These are phyloP conservation scores for Lithobius niger DNA, from an alignment of 1,140 invertebrate species.

Conservation along the genomic window DNA sequence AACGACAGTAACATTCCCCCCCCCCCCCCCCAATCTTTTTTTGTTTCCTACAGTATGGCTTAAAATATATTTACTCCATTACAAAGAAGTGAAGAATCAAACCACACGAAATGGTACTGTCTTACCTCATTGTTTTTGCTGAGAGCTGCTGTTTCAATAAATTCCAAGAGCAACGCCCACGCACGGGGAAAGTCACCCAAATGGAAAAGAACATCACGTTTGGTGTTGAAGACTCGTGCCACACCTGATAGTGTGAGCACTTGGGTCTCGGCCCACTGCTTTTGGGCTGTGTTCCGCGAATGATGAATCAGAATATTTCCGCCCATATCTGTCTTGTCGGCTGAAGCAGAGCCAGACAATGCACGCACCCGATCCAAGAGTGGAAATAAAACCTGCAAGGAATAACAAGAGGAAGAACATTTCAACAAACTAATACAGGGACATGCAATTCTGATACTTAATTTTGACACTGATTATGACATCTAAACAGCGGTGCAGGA, in stretches of 20 bases:
- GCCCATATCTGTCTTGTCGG: constrained; percentile 79
- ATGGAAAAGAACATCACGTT: constrained; percentile 65
- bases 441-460: too few relatives aligned
- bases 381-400: constrained; percentile 74
- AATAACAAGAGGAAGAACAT: too few relatives aligned
- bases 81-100: too few relatives aligned
- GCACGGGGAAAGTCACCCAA: constrained; percentile 82
- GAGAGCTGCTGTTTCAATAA: constrained; percentile 80
- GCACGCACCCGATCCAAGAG: constrained; percentile 82
- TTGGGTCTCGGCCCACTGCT: constrained; percentile 97
- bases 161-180: constrained; percentile 82
- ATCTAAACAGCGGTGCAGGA: too few relatives aligned
- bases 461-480: too few relatives aligned
- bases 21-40: too few relatives aligned
- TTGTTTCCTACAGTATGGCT: too few relatives aligned
- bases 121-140: constrained; percentile 78
- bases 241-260: constrained; percentile 59
- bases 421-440: too few relatives aligned
- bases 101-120: too few relatives aligned
- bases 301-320: constrained; percentile 96
- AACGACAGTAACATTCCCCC: too few relatives aligned
- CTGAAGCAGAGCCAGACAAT: constrained; percentile 80
- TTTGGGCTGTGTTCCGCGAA: constrained; percentile 94
- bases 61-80: too few relatives aligned
- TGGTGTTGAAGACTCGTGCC: constrained; percentile 72